phyloP scores from a whole-genome alignment of 2,113 vertebrate genomes.

The Dicaeum eximium region DNA sequence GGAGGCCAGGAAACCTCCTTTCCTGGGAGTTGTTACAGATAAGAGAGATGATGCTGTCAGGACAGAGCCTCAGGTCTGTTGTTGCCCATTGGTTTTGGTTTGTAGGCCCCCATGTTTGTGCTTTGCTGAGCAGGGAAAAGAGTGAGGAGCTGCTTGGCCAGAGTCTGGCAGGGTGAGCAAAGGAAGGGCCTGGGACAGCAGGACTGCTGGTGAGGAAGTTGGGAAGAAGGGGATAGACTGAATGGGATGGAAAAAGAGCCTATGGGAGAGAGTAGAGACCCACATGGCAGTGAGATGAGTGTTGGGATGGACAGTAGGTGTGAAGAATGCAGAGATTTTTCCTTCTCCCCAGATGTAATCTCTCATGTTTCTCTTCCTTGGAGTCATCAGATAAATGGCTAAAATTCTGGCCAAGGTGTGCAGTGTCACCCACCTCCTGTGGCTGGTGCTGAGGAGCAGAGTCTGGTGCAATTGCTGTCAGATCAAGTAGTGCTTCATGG shows the following conservation, averaged over 20 bases:
- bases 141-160: neutral
- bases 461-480: neutral
- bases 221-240: neutral
- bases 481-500: neutral
- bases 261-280: neutral
- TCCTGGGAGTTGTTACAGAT: neutral
- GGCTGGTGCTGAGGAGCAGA: neutral
- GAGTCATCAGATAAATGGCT: neutral
- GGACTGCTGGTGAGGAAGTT: neutral
- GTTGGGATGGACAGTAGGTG: neutral
- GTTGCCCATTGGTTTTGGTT: neutral
- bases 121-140: neutral
- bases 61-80: neutral
- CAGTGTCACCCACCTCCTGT: neutral
- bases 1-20: neutral
- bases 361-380: neutral
- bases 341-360: fast-evolving
- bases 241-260: neutral
- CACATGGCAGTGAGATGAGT: fast-evolving
- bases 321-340: neutral
- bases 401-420: neutral
- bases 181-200: neutral
- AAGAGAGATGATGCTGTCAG: neutral
- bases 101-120: neutral
- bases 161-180: neutral